Evolutionary conservation across 2,797 vertebrate species (phyloP).

Genomic region (Peromyscus eremicus): DNA sequence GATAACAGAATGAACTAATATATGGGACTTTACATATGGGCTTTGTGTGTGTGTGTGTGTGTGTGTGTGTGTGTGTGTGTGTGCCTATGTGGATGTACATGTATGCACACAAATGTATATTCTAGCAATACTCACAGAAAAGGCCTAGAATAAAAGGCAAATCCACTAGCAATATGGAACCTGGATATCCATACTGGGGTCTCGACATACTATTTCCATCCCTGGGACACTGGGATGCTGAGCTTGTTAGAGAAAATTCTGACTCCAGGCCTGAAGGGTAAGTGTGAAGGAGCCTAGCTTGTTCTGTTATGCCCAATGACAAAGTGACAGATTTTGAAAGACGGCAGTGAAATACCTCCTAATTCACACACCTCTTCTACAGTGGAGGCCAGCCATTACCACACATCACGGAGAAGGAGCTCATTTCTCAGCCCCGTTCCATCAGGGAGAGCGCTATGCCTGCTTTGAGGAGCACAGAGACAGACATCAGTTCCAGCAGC

Average conservation of each 20-base stretch:
- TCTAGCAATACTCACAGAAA: not conserved
- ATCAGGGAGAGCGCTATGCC: not conserved
- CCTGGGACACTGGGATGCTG: not conserved
- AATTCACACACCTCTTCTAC: not conserved
- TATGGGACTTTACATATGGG: not conserved
- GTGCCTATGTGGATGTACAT: not conserved
- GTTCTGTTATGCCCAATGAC: not conserved
- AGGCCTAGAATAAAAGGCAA: not conserved
- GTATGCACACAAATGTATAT: not conserved
- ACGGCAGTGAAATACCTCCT: not conserved
- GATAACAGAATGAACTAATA: not conserved
- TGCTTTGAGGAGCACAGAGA: not conserved
- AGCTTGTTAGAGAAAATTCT: not conserved
- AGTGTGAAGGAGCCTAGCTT: not conserved
- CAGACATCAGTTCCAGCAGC: not conserved
- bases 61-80: not conserved
- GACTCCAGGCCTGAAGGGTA: not conserved
- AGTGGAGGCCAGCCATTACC: not conserved
- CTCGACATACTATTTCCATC: not conserved
- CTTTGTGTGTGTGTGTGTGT: too few relatives aligned
- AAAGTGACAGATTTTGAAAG: constrained; percentile 10
- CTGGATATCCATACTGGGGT: not conserved
- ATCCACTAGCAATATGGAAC: not conserved
- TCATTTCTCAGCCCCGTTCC: not conserved
- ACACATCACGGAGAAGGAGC: not conserved